Base-by-base conservation (phyloP, 2,797 vertebrate genomes). In the Phataginus tetradactyla region DNA sequence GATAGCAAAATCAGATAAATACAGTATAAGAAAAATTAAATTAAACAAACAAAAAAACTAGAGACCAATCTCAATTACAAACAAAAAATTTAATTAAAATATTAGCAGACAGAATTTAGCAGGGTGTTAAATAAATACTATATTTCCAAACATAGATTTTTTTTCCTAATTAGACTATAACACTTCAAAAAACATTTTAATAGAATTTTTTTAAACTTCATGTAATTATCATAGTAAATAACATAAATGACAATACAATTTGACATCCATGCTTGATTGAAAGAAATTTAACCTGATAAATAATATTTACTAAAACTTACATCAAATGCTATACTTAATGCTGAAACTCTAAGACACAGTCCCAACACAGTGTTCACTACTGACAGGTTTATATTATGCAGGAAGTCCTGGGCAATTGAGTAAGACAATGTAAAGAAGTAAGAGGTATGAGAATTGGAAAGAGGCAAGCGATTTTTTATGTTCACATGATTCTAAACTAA, bases 81-180 rank as follows among this genome's bases (percentile, higher is more conserved):
- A 66, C 13, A 66, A 85, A 79, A 93, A 53, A 21, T 7, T 6
- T 78, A 61, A 61, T 27, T 59, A 39, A 78, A 85, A 66, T 53
- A 45, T 42, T 74, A 75, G 29, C 7, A 74, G 88, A 81, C 29
- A 45, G 17, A 81, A 75, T 86, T 77, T 55, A 66, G 17, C n/a
- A 86, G 27, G 20, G 21, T 79, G 66, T 57, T 91, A 81, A 64
- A 34, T 42, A 74, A 39, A 57, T 17, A 66, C 11, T 8, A 17
- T 11, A 66, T 12, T 51, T 18, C 4, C n/a, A 51, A 34, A 3
- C 34, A 86, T 12, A 25, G n/a, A 18, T 64, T 96, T 39, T 45
- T 45, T 91, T 81, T 87, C 27, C 7, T 86, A 83, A 66, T 93
- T 83, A 85, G 88, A 71, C n/a, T 27, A 57, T 17, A 91, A 71